Base-by-base conservation (phyloP, 1,140 invertebrate species). In the Ditylenchus dipsaci region DNA sequence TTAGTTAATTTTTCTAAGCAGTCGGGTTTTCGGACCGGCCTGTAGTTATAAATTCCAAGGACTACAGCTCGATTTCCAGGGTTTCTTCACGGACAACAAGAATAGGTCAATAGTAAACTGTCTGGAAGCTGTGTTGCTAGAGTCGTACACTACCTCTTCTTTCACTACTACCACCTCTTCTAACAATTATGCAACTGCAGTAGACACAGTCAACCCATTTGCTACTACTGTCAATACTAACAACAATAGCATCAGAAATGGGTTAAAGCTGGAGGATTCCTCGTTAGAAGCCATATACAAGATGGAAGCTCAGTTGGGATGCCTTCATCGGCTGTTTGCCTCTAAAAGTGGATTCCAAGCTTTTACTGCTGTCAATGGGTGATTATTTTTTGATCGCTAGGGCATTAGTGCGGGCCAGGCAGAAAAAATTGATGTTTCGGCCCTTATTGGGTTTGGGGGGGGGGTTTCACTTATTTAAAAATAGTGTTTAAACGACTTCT, bases 301-400 rank as follows among this genome's bases (percentile, higher is more conserved):
- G 79, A 83, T 81, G 9, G 91, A 95, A 84, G 89, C 90, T 45
- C 92, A 96, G 83, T 96, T 98, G 84, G 93, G 97, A 83, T 91
- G 91, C 11, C 83, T 99, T 29, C 86, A 95, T 45, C 85, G 96
- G 75, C 85, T 99, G 0, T 90, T 97, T 58, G 94, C 95, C 0
- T 96, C 92, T 68, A 98, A 97, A 88, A 90, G 93, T 33, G 96
- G 96, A 13, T 99, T 97, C 85, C 90, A 91, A 49, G 91, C 93
- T 19, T 97, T 99, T 83, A 97, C 93, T 21, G 88, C 89, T 72
- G 86, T 96, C 71, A 87, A 90, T 27, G 91, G 90, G 90, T 92
- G 85, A 82, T 59, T 71, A 26, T 63, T 45, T 27, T 5, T n/a
- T n/a, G n/a, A n/a, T n/a, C n/a, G n/a, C n/a, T n/a, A n/a, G n/a